These are phyloP conservation scores for Ruditapes philippinarum DNA, from an alignment of 1,140 invertebrate species.

Conservation along the genomic window DNA sequence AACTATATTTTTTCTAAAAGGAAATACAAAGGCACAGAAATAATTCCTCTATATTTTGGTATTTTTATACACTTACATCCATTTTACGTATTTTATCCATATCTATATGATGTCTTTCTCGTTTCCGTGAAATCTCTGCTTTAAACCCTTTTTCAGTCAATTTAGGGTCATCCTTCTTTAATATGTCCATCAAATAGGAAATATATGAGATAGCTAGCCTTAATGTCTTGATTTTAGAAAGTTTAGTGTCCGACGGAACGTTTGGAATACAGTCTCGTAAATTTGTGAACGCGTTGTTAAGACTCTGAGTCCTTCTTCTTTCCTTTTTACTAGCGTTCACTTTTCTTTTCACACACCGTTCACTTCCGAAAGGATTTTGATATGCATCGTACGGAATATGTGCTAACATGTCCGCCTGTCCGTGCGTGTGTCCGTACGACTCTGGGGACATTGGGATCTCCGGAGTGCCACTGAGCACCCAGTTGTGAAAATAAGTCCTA, in stretches of 20 bases:
- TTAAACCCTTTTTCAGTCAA: constrained; percentile 87
- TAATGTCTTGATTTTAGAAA: constrained; percentile 89
- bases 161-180: constrained; percentile 87
- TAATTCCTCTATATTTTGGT: background rate
- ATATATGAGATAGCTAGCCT: constrained; percentile 88
- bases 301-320: constrained; percentile 94
- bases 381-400: constrained; percentile 59
- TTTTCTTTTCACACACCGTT: constrained; percentile 80
- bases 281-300: constrained; percentile 97
- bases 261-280: constrained; percentile 98
- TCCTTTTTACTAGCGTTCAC: constrained; percentile 95
- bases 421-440: constrained; percentile 73
- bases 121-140: constrained; percentile 85
- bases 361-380: constrained; percentile 52
- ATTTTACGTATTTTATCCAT: constrained; percentile 59
- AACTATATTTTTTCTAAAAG: too few species aligned
- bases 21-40: background rate
- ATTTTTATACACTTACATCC: constrained; percentile 53
- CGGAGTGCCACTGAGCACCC: constrained; percentile 74
- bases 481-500: constrained; percentile 74
- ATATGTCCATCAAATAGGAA: constrained; percentile 87
- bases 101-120: constrained; percentile 67
- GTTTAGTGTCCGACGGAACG: constrained; percentile 97
- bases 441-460: constrained; percentile 76
- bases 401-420: constrained; percentile 51